A percentile compares a stretch with the other conserved stretches of the same genome.
phyloP scores from a whole-genome alignment of 2,797 vertebrate genomes.

The Schizopygopsis pylzovi region DNA sequence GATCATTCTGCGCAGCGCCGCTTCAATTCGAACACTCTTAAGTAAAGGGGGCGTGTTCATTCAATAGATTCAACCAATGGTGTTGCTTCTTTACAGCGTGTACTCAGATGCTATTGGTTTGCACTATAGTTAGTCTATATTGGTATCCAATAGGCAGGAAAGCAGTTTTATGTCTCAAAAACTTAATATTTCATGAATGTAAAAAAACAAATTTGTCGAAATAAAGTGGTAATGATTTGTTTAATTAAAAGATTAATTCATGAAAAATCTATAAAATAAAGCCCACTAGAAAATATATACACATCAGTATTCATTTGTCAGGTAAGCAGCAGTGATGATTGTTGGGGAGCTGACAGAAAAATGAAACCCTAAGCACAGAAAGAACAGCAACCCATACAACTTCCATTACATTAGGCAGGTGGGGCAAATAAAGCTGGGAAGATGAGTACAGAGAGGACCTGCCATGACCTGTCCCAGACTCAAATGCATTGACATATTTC shows the following conservation, averaged over 20 bases:
- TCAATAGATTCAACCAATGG: neutral
- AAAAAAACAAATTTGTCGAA: neutral
- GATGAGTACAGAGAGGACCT: constrained; percentile 67
- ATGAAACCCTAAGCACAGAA: constrained; percentile 34
- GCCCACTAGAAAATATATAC: neutral
- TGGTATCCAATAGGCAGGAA: neutral
- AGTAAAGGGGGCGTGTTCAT: neutral
- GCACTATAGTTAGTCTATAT: neutral
- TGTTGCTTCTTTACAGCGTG: neutral
- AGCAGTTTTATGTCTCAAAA: neutral
- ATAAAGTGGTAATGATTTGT: neutral
- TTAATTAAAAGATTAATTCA: neutral
- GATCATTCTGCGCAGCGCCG: too few species aligned
- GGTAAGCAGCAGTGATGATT: neutral
- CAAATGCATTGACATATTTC: constrained; percentile 76
- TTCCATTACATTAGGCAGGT: constrained; percentile 74
- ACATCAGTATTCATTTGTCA: neutral
- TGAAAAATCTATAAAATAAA: neutral
- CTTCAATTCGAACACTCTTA: too few species aligned
- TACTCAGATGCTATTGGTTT: neutral
- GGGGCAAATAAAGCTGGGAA: constrained; percentile 73
- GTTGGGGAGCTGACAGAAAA: constrained; percentile 5
- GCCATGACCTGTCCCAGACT: constrained; percentile 81
- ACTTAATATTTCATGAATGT: neutral
- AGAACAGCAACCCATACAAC: constrained; percentile 55